Percentiles rank a stretch among this genome's conserved stretches.
phyloP scores from a whole-genome alignment of 2,888 invertebrate genomes.

The Junonia oenone region DNA sequence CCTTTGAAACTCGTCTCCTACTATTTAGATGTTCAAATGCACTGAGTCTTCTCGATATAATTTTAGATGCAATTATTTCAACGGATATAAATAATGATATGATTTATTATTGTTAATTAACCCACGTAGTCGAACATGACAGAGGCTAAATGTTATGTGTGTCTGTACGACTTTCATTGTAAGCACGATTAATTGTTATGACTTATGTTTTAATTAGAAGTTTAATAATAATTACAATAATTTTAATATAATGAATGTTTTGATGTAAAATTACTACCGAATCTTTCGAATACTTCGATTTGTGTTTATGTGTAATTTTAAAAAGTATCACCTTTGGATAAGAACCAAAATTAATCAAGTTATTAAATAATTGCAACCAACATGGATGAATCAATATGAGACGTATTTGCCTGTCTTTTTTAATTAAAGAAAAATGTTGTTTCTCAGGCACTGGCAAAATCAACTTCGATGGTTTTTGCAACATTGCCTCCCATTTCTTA shows the following conservation, averaged over 20 bases:
- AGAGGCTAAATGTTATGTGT: slow-evolving; percentile 7
- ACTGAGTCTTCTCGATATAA: slow-evolving; percentile 13
- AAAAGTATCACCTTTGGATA: too few relatives aligned
- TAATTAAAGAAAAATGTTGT: slow-evolving; percentile 9
- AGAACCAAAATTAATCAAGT: too few relatives aligned
- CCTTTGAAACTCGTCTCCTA: slow-evolving; percentile 25
- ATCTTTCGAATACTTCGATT: too few relatives aligned
- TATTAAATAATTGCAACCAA: too few relatives aligned
- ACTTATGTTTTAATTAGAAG: neutral
- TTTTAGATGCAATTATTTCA: slow-evolving; percentile 15
- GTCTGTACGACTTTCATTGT: neutral
- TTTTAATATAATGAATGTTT: too few relatives aligned
- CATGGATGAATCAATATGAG: too few relatives aligned
- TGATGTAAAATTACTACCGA: too few relatives aligned
- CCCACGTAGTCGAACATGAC: slow-evolving; percentile 5
- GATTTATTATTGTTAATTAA: slow-evolving; percentile 15
- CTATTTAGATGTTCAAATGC: slow-evolving; percentile 17
- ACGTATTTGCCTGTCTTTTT: neutral
- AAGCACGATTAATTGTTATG: neutral
- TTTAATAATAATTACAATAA: too few relatives aligned
- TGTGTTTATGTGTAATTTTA: too few relatives aligned
- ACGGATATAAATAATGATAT: slow-evolving; percentile 1
- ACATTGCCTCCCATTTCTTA: slow-evolving; percentile 94
- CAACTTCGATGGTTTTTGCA: slow-evolving; percentile 96
- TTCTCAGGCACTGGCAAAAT: slow-evolving; percentile 89